These are phyloP conservation scores for Heterodera filipjevi DNA, from an alignment of 2,888 invertebrate species.

Conservation along the genomic window DNA sequence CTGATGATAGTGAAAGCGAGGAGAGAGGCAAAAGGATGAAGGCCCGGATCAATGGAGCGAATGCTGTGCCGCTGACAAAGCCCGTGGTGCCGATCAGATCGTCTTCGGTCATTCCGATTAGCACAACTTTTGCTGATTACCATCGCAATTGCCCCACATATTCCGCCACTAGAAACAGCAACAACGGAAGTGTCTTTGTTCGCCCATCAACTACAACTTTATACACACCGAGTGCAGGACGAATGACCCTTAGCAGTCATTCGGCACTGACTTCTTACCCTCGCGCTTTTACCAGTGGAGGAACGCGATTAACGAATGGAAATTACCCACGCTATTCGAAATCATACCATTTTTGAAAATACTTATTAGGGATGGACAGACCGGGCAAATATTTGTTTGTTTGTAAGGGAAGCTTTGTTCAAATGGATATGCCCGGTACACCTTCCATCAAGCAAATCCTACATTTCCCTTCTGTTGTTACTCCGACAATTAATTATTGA, in stretches of 20 bases:
- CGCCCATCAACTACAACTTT: neutral
- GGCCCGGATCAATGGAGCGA: neutral
- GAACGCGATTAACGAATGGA: neutral
- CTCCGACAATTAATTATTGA: neutral
- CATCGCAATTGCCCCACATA: neutral
- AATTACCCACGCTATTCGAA: constrained; percentile 13
- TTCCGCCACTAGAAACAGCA: neutral
- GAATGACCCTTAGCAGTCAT: neutral
- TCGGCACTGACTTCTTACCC: neutral
- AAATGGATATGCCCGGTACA: too few species aligned
- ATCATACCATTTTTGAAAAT: neutral
- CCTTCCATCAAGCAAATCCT: neutral
- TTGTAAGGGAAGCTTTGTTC: too few species aligned
- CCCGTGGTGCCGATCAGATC: neutral
- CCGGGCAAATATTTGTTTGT: too few species aligned
- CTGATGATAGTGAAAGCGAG: neutral
- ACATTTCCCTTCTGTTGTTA: constrained; percentile 4
- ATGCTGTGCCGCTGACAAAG: neutral
- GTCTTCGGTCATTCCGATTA: neutral
- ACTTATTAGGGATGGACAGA: neutral
- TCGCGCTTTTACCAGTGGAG: neutral
- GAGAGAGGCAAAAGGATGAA: neutral
- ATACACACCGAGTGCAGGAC: neutral
- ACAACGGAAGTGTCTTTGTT: neutral
- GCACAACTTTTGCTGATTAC: neutral